Conservation (phyloP, 2,113 vertebrate species). For the Garra rufa region DNA sequence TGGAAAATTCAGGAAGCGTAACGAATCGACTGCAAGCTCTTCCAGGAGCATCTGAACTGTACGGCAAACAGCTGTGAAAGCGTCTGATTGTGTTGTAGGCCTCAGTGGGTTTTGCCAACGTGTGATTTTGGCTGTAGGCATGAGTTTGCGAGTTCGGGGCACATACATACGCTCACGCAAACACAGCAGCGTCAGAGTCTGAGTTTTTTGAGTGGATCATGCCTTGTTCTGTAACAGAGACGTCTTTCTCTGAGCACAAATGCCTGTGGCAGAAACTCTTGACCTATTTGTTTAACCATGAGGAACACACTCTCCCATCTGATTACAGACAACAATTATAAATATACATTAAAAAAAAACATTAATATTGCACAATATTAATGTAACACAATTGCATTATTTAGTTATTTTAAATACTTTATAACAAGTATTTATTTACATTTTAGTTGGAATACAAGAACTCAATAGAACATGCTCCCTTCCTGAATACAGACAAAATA, state of each 20-base stretch:
- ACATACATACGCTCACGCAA: neutral
- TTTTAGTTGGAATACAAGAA: neutral
- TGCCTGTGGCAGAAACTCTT: neutral
- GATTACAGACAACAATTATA: neutral
- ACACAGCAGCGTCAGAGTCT: neutral
- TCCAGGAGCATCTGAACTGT: neutral
- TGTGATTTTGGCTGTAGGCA: neutral
- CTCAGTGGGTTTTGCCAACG: neutral
- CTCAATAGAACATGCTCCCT: neutral
- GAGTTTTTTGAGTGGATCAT: neutral
- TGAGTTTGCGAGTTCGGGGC: neutral
- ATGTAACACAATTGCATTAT: neutral
- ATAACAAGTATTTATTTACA: too few relatives aligned
- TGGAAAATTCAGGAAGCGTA: neutral
- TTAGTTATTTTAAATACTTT: neutral
- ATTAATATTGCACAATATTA: too few relatives aligned
- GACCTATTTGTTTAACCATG: neutral
- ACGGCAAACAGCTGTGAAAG: constrained; percentile 39
- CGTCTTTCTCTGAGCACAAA: neutral
- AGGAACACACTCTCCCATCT: neutral
- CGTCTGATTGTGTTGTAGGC: neutral
- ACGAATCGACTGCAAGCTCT: neutral
- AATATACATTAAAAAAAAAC: neutral
- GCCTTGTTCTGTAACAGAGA: neutral
- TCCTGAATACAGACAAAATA: neutral